Conservation (phyloP, 2,888 invertebrate genomes). For the Cheilosia impressa region DNA sequence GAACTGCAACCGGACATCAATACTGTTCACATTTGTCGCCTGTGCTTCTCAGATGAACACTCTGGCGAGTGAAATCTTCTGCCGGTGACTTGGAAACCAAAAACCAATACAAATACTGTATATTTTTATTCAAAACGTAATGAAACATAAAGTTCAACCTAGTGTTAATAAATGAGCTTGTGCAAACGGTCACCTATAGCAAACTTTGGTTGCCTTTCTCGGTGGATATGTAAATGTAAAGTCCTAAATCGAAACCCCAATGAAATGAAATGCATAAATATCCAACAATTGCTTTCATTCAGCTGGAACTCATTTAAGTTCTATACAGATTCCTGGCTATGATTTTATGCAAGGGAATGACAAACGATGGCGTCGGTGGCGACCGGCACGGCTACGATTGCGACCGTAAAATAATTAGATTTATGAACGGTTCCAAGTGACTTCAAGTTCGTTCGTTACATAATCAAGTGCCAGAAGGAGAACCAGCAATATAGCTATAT, state of each 20-base stretch:
- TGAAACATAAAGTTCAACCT: too few species aligned
- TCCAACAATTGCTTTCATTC: conserved; percentile 26
- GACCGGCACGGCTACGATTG: conserved; percentile 54
- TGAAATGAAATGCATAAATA: conserved; percentile 1
- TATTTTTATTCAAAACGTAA: too few species aligned
- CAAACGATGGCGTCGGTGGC: conserved; percentile 75
- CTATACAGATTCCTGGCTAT: conserved; percentile 11
- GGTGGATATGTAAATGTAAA: background rate
- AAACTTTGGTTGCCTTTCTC: background rate
- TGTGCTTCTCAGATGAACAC: too few species aligned
- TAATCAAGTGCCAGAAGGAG: conserved; percentile 44
- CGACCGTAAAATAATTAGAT: conserved; percentile 75
- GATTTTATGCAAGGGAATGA: conserved; percentile 70
- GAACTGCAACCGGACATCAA: too few species aligned
- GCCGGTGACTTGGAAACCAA: too few species aligned
- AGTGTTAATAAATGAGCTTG: too few species aligned
- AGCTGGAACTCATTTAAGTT: conserved; percentile 51
- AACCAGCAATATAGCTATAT: background rate
- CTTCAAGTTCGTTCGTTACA: conserved; percentile 49
- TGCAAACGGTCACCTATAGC: too few species aligned
- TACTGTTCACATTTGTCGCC: too few species aligned
- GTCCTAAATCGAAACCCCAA: conserved; percentile 2
- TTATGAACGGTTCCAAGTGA: conserved; percentile 58
- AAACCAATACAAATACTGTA: too few species aligned
- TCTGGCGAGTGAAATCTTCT: too few species aligned